These are phyloP conservation scores for Hepsetus odoe DNA, from an alignment of 2,113 vertebrate genomes.

Conservation along the genomic window DNA sequence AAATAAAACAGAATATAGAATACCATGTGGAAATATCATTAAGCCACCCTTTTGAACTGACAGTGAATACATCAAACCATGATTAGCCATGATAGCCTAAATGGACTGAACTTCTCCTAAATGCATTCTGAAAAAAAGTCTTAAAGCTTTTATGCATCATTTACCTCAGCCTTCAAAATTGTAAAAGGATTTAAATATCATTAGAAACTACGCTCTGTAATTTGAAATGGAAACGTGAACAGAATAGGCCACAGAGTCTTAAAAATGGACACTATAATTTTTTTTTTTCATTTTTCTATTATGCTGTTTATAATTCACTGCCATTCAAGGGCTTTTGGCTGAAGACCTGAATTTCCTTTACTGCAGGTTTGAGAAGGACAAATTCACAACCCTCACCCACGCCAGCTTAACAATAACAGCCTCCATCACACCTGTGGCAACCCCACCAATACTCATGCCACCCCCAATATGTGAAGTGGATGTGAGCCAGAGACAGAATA, in stretches of 20 bases:
- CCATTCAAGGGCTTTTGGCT: no score
- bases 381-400: no score
- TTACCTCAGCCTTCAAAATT: neutral
- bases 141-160: neutral
- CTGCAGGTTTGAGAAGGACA: no score
- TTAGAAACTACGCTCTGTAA: neutral
- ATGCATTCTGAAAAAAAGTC: neutral
- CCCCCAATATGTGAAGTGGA: no score
- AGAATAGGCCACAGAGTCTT: neutral
- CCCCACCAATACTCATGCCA: no score
- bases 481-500: no score
- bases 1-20: neutral
- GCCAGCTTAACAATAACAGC: no score
- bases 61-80: neutral
- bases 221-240: neutral
- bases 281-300: neutral
- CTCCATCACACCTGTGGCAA: no score
- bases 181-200: neutral
- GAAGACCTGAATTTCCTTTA: no score
- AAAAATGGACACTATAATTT: neutral
- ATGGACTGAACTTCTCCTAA: neutral
- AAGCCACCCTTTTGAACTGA: neutral
- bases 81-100: slow-evolving; percentile 10
- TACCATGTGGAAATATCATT: neutral
- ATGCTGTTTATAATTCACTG: no score